A percentile compares a stretch with the other conserved stretches of the same genome.
Conservation (phyloP, 2,797 vertebrate genomes). For the Gobionotothen gibberifrons region DNA sequence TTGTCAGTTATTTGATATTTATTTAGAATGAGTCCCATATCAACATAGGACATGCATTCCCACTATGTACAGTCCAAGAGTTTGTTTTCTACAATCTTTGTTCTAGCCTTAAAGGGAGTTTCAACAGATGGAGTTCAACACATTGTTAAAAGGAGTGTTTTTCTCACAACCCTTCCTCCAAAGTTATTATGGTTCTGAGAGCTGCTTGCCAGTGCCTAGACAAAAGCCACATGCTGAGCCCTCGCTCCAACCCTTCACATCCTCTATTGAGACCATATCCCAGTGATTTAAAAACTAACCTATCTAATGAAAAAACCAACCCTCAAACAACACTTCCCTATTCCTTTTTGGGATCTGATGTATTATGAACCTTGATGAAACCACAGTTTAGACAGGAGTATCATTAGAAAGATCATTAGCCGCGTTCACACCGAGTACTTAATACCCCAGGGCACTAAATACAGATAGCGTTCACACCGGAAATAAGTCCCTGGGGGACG, state of each 20-base stretch:
- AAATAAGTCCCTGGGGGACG: no score
- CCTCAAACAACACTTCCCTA: constrained; percentile 14
- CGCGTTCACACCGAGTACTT: no score
- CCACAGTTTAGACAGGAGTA: constrained; percentile 13
- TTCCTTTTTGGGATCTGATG: constrained; percentile 25
- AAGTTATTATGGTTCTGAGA: constrained; percentile 58
- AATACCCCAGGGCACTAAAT: no score
- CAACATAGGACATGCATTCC: constrained; percentile 21
- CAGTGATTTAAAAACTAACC: constrained; percentile 48
- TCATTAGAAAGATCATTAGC: background rate
- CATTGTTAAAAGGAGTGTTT: constrained; percentile 65
- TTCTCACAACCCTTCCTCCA: constrained; percentile 46
- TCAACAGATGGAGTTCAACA: constrained; percentile 47
- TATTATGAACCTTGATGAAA: constrained; percentile 15
- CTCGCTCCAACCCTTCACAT: constrained; percentile 21
- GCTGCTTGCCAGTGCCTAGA: constrained; percentile 41
- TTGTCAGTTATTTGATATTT: background rate
- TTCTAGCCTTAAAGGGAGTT: constrained; percentile 22
- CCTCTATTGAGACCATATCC: constrained; percentile 28
- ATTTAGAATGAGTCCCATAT: background rate
- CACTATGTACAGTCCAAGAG: constrained; percentile 31
- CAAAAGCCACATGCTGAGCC: constrained; percentile 36
- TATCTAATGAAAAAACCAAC: no score
- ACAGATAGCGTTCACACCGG: no score
- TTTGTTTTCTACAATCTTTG: constrained; percentile 8